Evolutionary conservation across 1,140 invertebrate genomes (phyloP).

Genomic region (Orius laevigatus): DNA sequence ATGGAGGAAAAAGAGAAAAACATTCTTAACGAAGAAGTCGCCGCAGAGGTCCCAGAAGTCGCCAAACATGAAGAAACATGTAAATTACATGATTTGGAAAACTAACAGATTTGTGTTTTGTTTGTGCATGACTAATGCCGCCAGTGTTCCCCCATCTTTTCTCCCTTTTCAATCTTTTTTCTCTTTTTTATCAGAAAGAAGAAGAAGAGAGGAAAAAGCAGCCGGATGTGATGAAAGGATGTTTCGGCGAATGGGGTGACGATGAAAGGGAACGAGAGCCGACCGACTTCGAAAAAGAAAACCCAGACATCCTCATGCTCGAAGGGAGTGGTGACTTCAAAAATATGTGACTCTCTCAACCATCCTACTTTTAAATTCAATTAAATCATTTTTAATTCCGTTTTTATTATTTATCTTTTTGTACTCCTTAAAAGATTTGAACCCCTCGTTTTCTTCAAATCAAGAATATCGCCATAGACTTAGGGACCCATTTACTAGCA

Average conservation of each 20-base stretch:
- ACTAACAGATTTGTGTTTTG: conserved; percentile 4
- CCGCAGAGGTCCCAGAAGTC: conserved; percentile 1
- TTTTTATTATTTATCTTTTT: too few species aligned
- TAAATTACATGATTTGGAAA: not conserved
- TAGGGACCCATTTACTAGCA: too few species aligned
- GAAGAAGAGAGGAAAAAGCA: conserved; percentile 43
- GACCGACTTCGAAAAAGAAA: conserved; percentile 57
- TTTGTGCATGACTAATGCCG: not conserved
- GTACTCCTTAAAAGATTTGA: too few species aligned
- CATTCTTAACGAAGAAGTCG: not conserved
- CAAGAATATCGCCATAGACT: too few species aligned
- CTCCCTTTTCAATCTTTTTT: conserved; percentile 2
- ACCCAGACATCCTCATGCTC: conserved; percentile 58
- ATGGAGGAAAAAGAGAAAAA: conserved; percentile 9
- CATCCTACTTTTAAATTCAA: too few species aligned
- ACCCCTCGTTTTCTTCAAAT: too few species aligned
- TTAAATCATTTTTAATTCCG: too few species aligned
- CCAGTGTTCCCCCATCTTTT: not conserved
- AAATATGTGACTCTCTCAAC: conserved; percentile 41
- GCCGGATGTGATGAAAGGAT: conserved; percentile 49
- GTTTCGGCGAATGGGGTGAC: conserved; percentile 50
- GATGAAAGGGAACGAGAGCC: conserved; percentile 49
- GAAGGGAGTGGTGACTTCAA: conserved; percentile 50
- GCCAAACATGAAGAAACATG: conserved; percentile 11
- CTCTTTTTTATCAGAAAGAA: conserved; percentile 35